phyloP scores from a whole-genome alignment of 1,140 invertebrate species.

The Zophobas morio region DNA sequence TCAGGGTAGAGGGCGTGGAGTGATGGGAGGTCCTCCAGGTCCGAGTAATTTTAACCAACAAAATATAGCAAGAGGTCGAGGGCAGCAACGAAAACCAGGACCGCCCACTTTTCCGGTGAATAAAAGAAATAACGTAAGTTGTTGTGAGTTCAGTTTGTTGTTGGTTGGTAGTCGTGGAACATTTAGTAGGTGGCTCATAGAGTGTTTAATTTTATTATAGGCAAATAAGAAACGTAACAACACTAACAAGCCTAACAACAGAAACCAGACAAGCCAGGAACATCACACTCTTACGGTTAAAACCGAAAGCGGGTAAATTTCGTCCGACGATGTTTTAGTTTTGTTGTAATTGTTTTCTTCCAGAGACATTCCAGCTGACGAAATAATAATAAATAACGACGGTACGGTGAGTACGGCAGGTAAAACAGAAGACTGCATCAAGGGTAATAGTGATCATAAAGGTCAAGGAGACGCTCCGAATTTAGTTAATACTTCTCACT shows the following conservation, averaged over 20 bases:
- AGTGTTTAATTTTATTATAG: conserved; percentile 54
- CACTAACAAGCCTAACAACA: conserved; percentile 61
- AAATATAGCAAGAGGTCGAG: conserved; percentile 47
- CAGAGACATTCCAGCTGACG: conserved; percentile 60
- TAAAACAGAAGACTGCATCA: conserved; percentile 58
- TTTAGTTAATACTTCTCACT: conserved; percentile 11
- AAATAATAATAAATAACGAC: conserved; percentile 47
- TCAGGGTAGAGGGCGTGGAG: conserved; percentile 54
- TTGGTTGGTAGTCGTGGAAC: too few relatives aligned
- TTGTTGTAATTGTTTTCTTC: conserved; percentile 1
- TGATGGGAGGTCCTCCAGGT: conserved; percentile 24
- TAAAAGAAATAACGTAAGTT: conserved; percentile 60
- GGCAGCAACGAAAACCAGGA: conserved; percentile 54
- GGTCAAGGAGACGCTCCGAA: conserved; percentile 65
- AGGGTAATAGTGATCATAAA: conserved; percentile 59
- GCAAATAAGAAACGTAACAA: conserved; percentile 61
- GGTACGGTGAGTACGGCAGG: conserved; percentile 42
- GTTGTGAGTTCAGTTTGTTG: not conserved
- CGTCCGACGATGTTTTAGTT: not conserved
- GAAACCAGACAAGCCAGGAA: conserved; percentile 52
- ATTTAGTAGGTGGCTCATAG: not conserved
- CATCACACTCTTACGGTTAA: conserved; percentile 61
- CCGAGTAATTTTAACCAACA: conserved; percentile 32
- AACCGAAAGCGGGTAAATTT: conserved; percentile 63
- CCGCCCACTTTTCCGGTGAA: conserved; percentile 62